These are phyloP conservation scores for Tenebrio molitor DNA, from an alignment of 1,140 invertebrate genomes.

Conservation along the genomic window DNA sequence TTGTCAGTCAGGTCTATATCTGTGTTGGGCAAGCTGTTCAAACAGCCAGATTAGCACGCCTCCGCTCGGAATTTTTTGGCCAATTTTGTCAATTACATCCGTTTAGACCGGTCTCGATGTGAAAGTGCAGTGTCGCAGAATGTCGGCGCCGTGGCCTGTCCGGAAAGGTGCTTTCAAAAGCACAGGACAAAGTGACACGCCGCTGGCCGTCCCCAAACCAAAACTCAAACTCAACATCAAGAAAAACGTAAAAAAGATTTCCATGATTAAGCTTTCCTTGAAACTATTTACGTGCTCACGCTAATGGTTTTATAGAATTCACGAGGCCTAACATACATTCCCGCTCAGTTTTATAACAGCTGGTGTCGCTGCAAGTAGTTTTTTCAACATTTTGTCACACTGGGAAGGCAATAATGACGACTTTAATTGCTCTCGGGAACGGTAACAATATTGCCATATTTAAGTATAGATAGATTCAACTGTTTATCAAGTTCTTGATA, in stretches of 20 bases:
- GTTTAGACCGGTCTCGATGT: conserved; percentile 1
- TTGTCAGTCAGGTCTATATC: conserved; percentile 41
- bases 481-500: no score
- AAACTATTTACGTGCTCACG: conserved; percentile 29
- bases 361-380: conserved; percentile 11
- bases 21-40: conserved; percentile 17
- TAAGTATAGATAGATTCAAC: no score
- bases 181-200: conserved; percentile 65
- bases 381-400: background rate
- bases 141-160: conserved; percentile 77
- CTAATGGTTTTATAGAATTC: conserved; percentile 34
- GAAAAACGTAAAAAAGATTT: conserved; percentile 52
- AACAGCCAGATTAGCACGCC: background rate
- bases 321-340: conserved; percentile 21
- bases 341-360: conserved; percentile 2
- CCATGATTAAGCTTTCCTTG: conserved; percentile 17
- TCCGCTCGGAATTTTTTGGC: background rate
- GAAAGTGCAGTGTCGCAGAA: conserved; percentile 44
- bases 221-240: conserved; percentile 51
- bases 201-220: conserved; percentile 55
- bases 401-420: background rate
- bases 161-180: conserved; percentile 74
- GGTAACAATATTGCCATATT: background rate
- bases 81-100: background rate
- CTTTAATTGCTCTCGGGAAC: background rate